A percentile compares a stretch with the other conserved stretches of the same genome.
Conservation (phyloP, 2,113 vertebrate genomes). For the Piaya cayana region DNA sequence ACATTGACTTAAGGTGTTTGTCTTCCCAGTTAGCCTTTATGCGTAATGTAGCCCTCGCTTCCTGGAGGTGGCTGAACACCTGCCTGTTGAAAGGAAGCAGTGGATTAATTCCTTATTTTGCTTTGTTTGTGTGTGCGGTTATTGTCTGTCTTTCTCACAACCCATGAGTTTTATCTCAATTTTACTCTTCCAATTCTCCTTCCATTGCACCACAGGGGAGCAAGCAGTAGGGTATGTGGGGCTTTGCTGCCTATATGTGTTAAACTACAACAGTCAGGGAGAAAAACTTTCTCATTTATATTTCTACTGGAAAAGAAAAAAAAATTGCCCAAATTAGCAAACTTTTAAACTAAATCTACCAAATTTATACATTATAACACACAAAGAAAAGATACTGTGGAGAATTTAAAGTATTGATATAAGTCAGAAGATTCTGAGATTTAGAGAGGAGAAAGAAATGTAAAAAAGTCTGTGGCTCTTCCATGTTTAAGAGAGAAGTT, state of each 20-base stretch:
- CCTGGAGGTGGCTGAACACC: no score
- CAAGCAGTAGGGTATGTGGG: neutral
- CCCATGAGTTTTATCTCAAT: neutral
- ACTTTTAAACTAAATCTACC: neutral
- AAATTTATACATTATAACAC: neutral
- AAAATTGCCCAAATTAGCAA: neutral
- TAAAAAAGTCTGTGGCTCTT: neutral
- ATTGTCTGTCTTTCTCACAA: neutral
- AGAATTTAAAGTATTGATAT: neutral
- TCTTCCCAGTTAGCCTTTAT: neutral
- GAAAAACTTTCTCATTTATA: neutral
- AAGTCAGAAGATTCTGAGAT: neutral
- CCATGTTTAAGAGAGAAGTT: neutral
- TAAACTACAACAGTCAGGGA: neutral
- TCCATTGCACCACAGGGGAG: no score
- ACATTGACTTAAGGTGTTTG: accelerated
- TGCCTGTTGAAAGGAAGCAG: no score
- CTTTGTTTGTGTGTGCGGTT: neutral
- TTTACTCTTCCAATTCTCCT: neutral
- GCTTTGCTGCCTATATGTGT: neutral
- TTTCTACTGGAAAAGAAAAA: neutral
- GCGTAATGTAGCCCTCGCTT: neutral
- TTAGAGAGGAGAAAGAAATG: neutral
- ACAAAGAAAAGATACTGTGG: neutral
- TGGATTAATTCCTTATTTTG: neutral